These are phyloP conservation scores for Aplocera efformata DNA, from an alignment of 2,888 invertebrate genomes.

Conservation along the genomic window DNA sequence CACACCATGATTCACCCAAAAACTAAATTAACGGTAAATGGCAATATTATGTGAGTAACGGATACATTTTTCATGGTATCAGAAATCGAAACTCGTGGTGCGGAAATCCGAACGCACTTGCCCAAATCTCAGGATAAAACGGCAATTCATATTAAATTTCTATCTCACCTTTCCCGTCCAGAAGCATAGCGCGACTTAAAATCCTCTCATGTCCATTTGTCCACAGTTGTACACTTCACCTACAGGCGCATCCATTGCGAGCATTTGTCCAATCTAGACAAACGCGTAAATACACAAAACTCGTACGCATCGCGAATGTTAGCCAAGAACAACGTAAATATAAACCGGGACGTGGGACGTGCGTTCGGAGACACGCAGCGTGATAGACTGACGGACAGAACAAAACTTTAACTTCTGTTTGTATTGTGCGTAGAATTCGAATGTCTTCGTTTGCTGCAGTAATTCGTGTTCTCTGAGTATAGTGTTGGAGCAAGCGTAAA, in stretches of 20 bases:
- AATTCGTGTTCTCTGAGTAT: too few species aligned
- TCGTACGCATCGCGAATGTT: constrained; percentile 33
- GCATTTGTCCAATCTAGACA: constrained; percentile 4
- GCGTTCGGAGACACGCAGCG: constrained; percentile 56
- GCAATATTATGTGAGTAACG: too few species aligned
- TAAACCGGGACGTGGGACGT: constrained; percentile 54
- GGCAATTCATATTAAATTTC: not conserved
- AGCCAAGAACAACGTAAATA: constrained; percentile 52
- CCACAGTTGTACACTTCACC: constrained; percentile 63
- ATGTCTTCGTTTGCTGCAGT: constrained; percentile 49
- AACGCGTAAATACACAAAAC: constrained; percentile 4
- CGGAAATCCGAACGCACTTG: too few species aligned
- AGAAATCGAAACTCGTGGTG: too few species aligned
- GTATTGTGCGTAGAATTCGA: constrained; percentile 33
- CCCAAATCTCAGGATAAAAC: too few species aligned
- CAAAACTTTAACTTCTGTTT: constrained; percentile 4
- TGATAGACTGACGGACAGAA: constrained; percentile 54
- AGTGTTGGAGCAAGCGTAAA: too few species aligned
- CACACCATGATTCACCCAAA: too few species aligned
- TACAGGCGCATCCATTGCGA: constrained; percentile 52
- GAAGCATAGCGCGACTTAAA: constrained; percentile 44
- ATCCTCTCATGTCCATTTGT: constrained; percentile 47
- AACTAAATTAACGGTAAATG: too few species aligned
- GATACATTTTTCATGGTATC: too few species aligned
- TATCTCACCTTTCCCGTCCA: constrained; percentile 72